A percentile compares a stretch with the other conserved stretches of the same genome.
Conservation (phyloP, 2,888 invertebrate species). For the Dasysyrphus albostriatus region DNA sequence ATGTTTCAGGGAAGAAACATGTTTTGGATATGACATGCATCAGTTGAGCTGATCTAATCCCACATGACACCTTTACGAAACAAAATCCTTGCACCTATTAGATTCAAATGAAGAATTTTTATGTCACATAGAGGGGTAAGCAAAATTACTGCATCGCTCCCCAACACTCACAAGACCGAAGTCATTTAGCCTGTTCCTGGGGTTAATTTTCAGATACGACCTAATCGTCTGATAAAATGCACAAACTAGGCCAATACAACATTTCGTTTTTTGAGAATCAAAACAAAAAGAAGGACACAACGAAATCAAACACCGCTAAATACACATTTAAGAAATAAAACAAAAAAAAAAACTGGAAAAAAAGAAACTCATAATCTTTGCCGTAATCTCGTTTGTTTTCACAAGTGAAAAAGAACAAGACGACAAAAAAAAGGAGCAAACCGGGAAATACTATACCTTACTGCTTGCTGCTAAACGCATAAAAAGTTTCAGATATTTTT, state of each 20-base stretch:
- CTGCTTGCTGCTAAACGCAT: slow-evolving; percentile 62
- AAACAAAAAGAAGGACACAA: slow-evolving; percentile 62
- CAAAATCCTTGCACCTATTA: background rate
- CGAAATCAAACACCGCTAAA: slow-evolving; percentile 69
- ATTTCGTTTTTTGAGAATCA: slow-evolving; percentile 35
- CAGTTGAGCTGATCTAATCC: background rate
- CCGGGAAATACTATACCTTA: slow-evolving; percentile 15
- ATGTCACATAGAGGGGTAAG: background rate
- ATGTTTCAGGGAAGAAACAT: too few species aligned
- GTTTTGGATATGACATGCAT: too few species aligned
- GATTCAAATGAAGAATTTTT: background rate
- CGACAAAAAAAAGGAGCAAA: slow-evolving; percentile 22
- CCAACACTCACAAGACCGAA: background rate
- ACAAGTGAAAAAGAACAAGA: slow-evolving; percentile 46
- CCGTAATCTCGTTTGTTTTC: slow-evolving; percentile 72
- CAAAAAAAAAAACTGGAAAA: background rate
- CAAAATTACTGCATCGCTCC: background rate
- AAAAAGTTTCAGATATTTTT: slow-evolving; percentile 72
- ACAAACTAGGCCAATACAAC: slow-evolving; percentile 66
- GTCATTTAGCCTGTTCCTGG: background rate
- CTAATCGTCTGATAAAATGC: slow-evolving; percentile 24
- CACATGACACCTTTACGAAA: background rate
- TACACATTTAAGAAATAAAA: slow-evolving; percentile 56
- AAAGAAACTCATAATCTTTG: slow-evolving; percentile 67
- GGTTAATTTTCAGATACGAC: slow-evolving; percentile 14